Evolutionary conservation across 1,140 invertebrate genomes (phyloP).

Genomic region (Polyergus mexicanus): DNA sequence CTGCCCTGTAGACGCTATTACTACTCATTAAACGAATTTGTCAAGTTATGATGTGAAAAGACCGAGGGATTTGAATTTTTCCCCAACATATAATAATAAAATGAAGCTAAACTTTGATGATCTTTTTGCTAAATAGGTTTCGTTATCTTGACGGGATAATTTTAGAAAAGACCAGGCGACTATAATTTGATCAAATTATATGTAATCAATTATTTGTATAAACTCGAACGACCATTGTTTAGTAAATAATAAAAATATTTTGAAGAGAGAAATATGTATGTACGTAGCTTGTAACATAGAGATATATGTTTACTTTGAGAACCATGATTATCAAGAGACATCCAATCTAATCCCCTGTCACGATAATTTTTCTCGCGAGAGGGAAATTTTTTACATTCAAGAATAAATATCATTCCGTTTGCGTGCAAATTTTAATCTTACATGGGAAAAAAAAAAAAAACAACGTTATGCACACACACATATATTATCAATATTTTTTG

Average conservation of each 20-base stretch:
- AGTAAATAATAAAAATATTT: conserved; percentile 18
- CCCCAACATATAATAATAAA: neutral
- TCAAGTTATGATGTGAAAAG: neutral
- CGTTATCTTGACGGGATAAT: too few species aligned
- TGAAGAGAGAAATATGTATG: neutral
- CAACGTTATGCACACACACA: neutral
- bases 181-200: neutral
- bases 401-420: neutral
- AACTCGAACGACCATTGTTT: neutral
- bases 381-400: neutral
- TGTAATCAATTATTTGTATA: neutral
- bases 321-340: neutral
- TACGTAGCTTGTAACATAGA: neutral
- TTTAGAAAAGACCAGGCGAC: too few species aligned
- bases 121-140: neutral
- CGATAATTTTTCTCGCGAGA: neutral
- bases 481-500: neutral
- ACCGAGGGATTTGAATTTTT: neutral
- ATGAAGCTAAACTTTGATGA: neutral
- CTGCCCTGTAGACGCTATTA: neutral
- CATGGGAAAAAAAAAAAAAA: neutral
- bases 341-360: conserved; percentile 6
- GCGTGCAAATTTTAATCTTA: neutral
- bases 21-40: neutral
- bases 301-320: neutral